Conservation (phyloP, 2,797 vertebrate genomes). For the Pagetopsis macropterus region DNA sequence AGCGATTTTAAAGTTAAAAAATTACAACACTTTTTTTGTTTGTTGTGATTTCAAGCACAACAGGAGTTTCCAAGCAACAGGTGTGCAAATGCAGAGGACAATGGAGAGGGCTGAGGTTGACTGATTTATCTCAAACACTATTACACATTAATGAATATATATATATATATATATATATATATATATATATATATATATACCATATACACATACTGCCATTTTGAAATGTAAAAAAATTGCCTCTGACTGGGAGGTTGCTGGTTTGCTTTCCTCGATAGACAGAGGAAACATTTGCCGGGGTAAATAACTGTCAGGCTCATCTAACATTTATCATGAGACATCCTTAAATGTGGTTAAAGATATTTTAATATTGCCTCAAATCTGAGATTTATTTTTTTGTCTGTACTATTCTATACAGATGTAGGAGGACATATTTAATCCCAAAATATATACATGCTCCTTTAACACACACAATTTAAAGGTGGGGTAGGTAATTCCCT, state of each 20-base stretch:
- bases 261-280: not conserved
- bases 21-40: conserved; percentile 14
- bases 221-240: too few relatives aligned
- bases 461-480: not conserved
- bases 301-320: not conserved
- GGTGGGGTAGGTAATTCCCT: too few relatives aligned
- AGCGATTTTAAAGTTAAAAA: accelerated
- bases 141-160: too few relatives aligned
- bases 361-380: not conserved
- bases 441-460: not conserved
- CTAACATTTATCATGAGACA: not conserved
- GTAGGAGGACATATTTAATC: too few relatives aligned
- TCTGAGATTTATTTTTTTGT: not conserved
- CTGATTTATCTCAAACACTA: not conserved
- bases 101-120: conserved; percentile 50
- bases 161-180: too few relatives aligned
- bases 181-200: too few relatives aligned
- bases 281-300: not conserved
- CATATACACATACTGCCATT: too few relatives aligned
- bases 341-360: too few relatives aligned
- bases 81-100: not conserved
- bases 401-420: too few relatives aligned
- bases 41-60: conserved; percentile 43
- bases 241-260: not conserved
- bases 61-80: conserved; percentile 60